phyloP scores from a whole-genome alignment of 2,888 invertebrate species.

The Patella caerulea region DNA sequence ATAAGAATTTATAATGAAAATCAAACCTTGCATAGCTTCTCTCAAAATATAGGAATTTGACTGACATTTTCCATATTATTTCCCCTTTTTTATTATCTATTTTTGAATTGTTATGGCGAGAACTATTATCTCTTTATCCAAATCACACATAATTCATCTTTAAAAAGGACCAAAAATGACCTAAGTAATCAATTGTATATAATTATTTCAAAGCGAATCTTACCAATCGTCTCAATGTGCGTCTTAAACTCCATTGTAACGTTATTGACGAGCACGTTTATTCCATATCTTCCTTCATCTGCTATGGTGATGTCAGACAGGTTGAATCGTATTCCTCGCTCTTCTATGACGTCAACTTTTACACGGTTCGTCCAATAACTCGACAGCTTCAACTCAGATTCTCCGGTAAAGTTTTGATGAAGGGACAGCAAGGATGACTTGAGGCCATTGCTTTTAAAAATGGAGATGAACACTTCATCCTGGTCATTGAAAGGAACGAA shows the following conservation, averaged over 20 bases:
- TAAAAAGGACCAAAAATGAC: too few relatives aligned
- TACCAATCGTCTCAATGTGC: background rate
- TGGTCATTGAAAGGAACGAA: background rate
- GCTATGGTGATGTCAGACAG: background rate
- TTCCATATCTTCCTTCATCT: background rate
- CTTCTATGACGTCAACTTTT: background rate
- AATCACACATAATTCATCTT: too few relatives aligned
- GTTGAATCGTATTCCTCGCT: background rate
- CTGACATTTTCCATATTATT: too few relatives aligned
- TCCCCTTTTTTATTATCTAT: too few relatives aligned
- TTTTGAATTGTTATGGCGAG: too few relatives aligned
- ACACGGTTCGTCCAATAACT: background rate
- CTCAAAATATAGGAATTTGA: too few relatives aligned
- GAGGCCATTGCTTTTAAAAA: background rate
- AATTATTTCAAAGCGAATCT: too few relatives aligned
- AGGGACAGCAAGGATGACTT: background rate
- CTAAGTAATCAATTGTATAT: too few relatives aligned
- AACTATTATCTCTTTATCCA: too few relatives aligned
- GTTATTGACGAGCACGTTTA: background rate
- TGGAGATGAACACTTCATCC: background rate
- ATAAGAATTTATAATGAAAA: too few relatives aligned
- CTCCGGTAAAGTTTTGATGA: background rate
- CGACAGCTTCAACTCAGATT: background rate
- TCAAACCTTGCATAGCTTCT: too few relatives aligned
- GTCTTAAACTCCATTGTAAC: background rate